Base-by-base conservation (phyloP, 2,888 invertebrate genomes). In the Lithophane socia region DNA sequence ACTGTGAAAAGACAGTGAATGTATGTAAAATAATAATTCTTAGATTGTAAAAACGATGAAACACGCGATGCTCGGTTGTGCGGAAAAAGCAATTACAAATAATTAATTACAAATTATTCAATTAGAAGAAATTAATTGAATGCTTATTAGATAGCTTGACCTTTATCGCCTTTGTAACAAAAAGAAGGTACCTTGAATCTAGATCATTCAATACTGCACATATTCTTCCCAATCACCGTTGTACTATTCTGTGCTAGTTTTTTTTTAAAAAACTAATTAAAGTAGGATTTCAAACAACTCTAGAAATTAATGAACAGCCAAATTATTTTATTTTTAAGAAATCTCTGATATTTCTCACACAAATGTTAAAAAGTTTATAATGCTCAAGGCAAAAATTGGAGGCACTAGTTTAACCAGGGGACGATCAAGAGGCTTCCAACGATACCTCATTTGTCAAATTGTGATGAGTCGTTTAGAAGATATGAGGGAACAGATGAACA, bases 61-160 rank as follows among this genome's bases (percentile, higher is more conserved):
- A 8, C 73, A 80, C 49, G 81, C 81, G 49, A 73, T 78, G 56
- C 52, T 52, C 64, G 9, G n/a, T 64, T 52, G 49, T 44, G 81
- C 56, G 64, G 56, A 73, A 78, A 73, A 65, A 58, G 42, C 4
- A 80, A 77, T 79, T 68, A 77, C 16, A 49, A 49, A 71, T 29
- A 29, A 29, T 52, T 61, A 37, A 54, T 44, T 37, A n/a, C 16
- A 80, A 80, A 80, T 80, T 64, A 80, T 72, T 64, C 37, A 37
- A 42, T 64, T 29, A 18, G 37, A 56, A 56, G 49, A 72, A 80
- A 24, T 13, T 29, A 21, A 56, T 64, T 49, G 42, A 80, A 64
- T 54, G 13, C 4, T 80, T 21, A 64, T 64, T 79, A 68, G 24
- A 12, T 13, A 37, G 49, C 42, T 54, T 70, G 24, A 70, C 73